Percentiles rank a stretch among this genome's conserved stretches.
These are phyloP conservation scores for Iphiclides podalirius DNA, from an alignment of 2,888 invertebrate species.

Conservation along the genomic window DNA sequence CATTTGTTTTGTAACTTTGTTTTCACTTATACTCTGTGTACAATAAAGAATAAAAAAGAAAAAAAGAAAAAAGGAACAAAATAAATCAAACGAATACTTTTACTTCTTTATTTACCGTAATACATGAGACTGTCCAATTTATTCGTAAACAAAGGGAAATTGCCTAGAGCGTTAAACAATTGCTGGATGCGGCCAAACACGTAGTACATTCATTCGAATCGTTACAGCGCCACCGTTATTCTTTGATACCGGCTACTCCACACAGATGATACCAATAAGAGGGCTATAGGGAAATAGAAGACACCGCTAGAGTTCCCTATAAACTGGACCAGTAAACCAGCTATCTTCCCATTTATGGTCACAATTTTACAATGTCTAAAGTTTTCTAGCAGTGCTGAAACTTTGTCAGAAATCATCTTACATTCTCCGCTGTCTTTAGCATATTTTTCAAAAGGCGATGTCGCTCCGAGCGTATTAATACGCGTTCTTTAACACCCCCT, in stretches of 20 bases:
- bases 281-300: constrained; percentile 29
- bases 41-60: too few relatives aligned
- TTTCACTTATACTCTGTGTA: too few relatives aligned
- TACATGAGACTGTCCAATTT: too few relatives aligned
- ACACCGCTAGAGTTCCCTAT: constrained; percentile 43
- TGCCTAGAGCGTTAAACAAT: constrained; percentile 46
- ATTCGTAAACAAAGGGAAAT: background rate
- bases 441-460: constrained; percentile 61
- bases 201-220: constrained; percentile 68
- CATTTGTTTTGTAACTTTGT: too few relatives aligned
- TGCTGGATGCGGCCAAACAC: constrained; percentile 70
- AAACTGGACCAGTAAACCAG: constrained; percentile 52
- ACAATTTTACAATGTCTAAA: constrained; percentile 48
- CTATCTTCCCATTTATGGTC: constrained; percentile 54
- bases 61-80: too few relatives aligned
- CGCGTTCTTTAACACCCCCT: constrained; percentile 72
- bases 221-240: constrained; percentile 52
- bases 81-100: too few relatives aligned
- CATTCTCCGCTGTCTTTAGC: constrained; percentile 47
- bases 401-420: background rate
- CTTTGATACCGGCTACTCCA: constrained; percentile 40
- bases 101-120: too few relatives aligned
- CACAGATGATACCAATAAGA: constrained; percentile 28
- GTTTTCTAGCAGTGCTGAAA: constrained; percentile 6
- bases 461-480: constrained; percentile 62